phyloP scores from a whole-genome alignment of 2,797 vertebrate genomes.

The Labeo calbasu region DNA sequence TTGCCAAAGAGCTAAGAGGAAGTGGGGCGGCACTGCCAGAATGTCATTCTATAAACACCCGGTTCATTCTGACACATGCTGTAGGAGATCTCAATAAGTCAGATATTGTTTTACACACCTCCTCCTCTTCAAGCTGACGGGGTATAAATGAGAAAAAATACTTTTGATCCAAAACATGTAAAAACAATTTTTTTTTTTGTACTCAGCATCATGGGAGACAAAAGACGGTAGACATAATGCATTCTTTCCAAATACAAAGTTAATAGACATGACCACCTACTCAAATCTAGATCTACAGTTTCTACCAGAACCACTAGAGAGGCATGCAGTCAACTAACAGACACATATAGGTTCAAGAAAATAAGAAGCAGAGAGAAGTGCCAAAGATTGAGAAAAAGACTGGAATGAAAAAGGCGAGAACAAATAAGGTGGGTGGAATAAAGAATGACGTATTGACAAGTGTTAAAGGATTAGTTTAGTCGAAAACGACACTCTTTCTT shows the following conservation, averaged over 20 bases:
- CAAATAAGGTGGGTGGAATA: constrained; percentile 25
- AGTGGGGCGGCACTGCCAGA: constrained; percentile 5
- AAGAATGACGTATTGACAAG: constrained; percentile 16
- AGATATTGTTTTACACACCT: constrained; percentile 35
- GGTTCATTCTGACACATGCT: constrained; percentile 26
- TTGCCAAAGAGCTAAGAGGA: constrained; percentile 27
- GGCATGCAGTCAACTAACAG: constrained; percentile 44
- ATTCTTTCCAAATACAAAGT: constrained; percentile 4
- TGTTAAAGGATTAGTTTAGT: constrained; percentile 26
- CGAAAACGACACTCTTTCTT: not conserved
- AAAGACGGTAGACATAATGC: not conserved
- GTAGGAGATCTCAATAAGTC: constrained; percentile 32
- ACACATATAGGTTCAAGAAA: constrained; percentile 81
- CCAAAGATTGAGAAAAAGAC: constrained; percentile 71
- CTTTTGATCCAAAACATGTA: not conserved
- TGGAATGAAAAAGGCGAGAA: constrained; percentile 22
- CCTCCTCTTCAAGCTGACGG: constrained; percentile 7
- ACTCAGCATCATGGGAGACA: not conserved
- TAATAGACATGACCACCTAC: constrained; percentile 38
- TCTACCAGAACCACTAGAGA: constrained; percentile 38
- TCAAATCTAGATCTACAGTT: constrained; percentile 36
- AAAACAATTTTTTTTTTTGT: not conserved
- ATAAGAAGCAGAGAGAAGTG: constrained; percentile 77
- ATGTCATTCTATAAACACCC: constrained; percentile 25
- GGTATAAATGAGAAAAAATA: constrained; percentile 6